These are phyloP conservation scores for Ptychochromis oligacanthus DNA, from an alignment of 2,113 vertebrate species.

Conservation along the genomic window DNA sequence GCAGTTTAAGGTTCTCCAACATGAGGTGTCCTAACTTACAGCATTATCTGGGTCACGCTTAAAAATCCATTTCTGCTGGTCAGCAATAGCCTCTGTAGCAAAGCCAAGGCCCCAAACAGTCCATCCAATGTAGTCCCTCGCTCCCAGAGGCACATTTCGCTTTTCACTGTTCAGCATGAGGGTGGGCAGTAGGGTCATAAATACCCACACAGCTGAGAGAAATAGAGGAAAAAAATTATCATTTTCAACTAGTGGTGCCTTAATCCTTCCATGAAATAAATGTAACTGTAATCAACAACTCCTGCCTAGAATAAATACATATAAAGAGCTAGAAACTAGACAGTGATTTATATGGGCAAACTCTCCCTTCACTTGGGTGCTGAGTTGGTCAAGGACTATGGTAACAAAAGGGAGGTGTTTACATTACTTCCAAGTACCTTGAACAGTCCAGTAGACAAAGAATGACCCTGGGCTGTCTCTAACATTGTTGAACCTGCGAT, in stretches of 20 bases:
- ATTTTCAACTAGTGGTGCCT: neutral
- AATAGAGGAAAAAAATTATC: neutral
- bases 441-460: constrained; percentile 84
- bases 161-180: constrained; percentile 82
- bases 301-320: constrained; percentile 31
- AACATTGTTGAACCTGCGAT: constrained; percentile 82
- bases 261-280: constrained; percentile 11
- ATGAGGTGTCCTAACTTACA: constrained; percentile 70
- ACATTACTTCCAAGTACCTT: constrained; percentile 74
- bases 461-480: constrained; percentile 80
- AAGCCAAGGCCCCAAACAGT: constrained; percentile 81
- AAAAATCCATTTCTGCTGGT: constrained; percentile 86
- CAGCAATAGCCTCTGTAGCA: constrained; percentile 77
- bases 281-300: neutral
- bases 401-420: neutral
- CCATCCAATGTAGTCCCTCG: constrained; percentile 83
- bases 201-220: constrained; percentile 82
- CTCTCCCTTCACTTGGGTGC: neutral
- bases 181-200: constrained; percentile 84
- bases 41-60: constrained; percentile 79
- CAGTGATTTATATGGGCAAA: constrained; percentile 44
- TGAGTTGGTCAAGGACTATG: constrained; percentile 31
- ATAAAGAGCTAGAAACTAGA: constrained; percentile 19
- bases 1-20: neutral
- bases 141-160: constrained; percentile 73